A percentile compares a stretch with the other conserved stretches of the same genome.
Conservation (phyloP, 35 echinoderm and acorn worm species). For the Heliocidaris tuberculata region DNA sequence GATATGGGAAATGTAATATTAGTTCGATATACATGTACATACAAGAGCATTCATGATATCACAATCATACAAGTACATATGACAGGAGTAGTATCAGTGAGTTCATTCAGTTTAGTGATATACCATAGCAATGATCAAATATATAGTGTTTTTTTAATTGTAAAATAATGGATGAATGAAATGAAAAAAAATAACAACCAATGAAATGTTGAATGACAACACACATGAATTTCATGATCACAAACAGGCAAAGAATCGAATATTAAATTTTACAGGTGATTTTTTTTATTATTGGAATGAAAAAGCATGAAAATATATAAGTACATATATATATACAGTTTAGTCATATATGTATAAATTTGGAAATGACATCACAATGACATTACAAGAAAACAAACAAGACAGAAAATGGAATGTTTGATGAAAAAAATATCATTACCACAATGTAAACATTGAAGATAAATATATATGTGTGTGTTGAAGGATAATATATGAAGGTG, state of each 20-base stretch:
- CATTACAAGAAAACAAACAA: background rate
- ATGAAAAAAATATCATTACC: background rate
- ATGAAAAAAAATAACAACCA: too few species aligned
- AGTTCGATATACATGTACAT: background rate
- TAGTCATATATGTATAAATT: background rate
- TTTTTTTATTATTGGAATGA: background rate
- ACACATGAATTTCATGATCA: background rate
- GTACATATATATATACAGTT: background rate
- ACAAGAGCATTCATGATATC: background rate
- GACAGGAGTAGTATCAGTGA: background rate
- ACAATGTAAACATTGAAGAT: constrained; percentile 5
- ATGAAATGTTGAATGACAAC: background rate
- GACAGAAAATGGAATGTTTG: background rate
- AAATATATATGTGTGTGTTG: background rate
- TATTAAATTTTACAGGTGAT: background rate
- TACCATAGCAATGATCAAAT: background rate
- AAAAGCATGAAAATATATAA: background rate
- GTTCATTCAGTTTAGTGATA: background rate
- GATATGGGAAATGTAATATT: background rate
- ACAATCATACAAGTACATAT: background rate
- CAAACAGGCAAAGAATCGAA: background rate
- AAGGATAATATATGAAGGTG: background rate
- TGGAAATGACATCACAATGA: constrained; percentile 4
- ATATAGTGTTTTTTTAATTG: background rate
- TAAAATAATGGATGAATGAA: background rate